Evolutionary conservation across 2,888 invertebrate genomes (phyloP).

Genomic region (Pyrrhia umbra): DNA sequence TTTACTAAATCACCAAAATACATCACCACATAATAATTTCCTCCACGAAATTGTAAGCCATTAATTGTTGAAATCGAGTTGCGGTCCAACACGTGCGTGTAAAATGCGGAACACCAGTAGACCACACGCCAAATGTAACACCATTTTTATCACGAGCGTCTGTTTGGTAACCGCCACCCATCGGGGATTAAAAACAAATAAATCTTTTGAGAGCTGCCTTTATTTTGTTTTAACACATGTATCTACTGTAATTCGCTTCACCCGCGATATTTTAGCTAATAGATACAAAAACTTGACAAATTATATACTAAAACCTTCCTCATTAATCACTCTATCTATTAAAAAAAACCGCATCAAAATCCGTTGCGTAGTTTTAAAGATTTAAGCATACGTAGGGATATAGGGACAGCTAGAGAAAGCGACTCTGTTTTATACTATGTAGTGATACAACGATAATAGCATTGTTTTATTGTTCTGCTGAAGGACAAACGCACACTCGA

Average conservation of each 20-base stretch:
- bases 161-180: slow-evolving; percentile 11
- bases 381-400: no score
- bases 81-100: slow-evolving; percentile 34
- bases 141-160: slow-evolving; percentile 22
- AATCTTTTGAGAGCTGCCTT: slow-evolving; percentile 11
- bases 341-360: no score
- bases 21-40: slow-evolving; percentile 1
- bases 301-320: no score
- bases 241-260: not conserved
- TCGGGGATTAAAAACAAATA: slow-evolving; percentile 33
- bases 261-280: no score
- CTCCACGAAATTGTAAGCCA: slow-evolving; percentile 23
- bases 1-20: not conserved
- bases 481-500: not conserved
- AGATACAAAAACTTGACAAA: no score
- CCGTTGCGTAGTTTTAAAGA: no score
- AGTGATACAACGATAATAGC: not conserved
- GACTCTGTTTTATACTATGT: not conserved
- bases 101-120: slow-evolving; percentile 29
- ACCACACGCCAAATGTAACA: slow-evolving; percentile 26
- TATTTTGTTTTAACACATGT: slow-evolving; percentile 10
- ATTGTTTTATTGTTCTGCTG: not conserved
- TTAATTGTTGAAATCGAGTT: slow-evolving; percentile 29
- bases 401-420: no score
- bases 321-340: no score